These are phyloP conservation scores for Harpegnathos saltator DNA, from an alignment of 1,140 invertebrate species.

Conservation along the genomic window DNA sequence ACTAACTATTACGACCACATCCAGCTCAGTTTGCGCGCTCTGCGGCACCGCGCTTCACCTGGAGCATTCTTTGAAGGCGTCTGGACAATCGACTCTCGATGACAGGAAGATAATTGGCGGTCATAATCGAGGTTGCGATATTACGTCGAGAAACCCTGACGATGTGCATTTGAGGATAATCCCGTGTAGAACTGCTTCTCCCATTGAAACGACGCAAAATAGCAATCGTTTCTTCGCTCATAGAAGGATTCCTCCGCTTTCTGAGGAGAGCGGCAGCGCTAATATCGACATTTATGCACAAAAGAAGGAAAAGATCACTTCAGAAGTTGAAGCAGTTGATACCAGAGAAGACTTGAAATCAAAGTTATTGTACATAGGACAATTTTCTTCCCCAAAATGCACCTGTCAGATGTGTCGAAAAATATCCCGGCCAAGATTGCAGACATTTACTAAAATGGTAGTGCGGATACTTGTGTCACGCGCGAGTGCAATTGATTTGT, in stretches of 20 bases:
- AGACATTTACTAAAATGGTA: too few species aligned
- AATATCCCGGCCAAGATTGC: not conserved
- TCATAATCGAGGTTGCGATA: not conserved
- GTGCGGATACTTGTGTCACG: too few species aligned
- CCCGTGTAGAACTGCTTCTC: not conserved
- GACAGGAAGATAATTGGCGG: not conserved
- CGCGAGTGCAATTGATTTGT: too few species aligned
- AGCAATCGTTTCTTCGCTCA: not conserved
- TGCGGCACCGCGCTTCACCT: constrained; percentile 21
- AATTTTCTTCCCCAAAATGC: not conserved
- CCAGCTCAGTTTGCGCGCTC: constrained; percentile 33
- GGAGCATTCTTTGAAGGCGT: not conserved
- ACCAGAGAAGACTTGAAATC: not conserved
- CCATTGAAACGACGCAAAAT: not conserved
- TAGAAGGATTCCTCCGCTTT: not conserved
- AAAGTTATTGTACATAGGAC: constrained; percentile 2
- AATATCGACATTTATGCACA: not conserved
- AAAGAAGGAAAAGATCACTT: not conserved
- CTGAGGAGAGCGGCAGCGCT: not conserved
- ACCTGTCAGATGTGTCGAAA: too few species aligned
- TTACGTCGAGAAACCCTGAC: not conserved
- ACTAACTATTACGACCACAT: not conserved
- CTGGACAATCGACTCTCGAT: not conserved
- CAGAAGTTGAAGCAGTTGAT: not conserved
- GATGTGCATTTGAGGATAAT: not conserved